These are phyloP conservation scores for Tenebrosternarchus preto DNA, from an alignment of 2,113 vertebrate genomes.

Conservation along the genomic window DNA sequence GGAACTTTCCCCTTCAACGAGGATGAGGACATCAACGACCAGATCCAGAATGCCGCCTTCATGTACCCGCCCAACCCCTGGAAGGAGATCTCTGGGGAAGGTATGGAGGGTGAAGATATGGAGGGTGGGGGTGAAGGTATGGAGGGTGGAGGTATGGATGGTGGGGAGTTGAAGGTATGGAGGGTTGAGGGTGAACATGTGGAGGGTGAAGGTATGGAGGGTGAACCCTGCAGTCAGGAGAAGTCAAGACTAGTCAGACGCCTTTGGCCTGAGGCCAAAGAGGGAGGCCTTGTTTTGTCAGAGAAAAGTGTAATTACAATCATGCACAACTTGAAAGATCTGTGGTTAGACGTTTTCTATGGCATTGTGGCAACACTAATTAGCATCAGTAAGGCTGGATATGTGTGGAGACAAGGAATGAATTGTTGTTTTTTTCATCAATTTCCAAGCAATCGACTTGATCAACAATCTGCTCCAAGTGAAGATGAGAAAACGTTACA, in stretches of 20 bases:
- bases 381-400: not conserved
- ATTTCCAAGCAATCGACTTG: constrained; percentile 87
- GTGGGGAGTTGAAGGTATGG: constrained; percentile 94
- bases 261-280: constrained; percentile 15
- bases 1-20: constrained; percentile 98
- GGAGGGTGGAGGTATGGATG: too few species aligned
- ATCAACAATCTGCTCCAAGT: constrained; percentile 99
- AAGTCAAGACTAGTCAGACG: not conserved
- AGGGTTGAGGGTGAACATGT: constrained; percentile 87
- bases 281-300: constrained; percentile 17
- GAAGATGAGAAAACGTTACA: constrained; percentile 98
- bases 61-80: constrained; percentile 97
- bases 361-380: not conserved
- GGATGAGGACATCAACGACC: constrained; percentile 97
- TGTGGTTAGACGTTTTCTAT: constrained; percentile 20
- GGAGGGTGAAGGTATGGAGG: constrained; percentile 83
- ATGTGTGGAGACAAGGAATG: not conserved
- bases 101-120: constrained; percentile 72
- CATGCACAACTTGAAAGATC: not conserved
- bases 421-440: constrained; percentile 11
- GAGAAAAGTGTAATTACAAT: constrained; percentile 17
- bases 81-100: constrained; percentile 94
- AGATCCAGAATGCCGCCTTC: constrained; percentile 97
- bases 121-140: constrained; percentile 91
- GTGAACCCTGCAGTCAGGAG: not conserved